Evolutionary conservation across 2,888 invertebrate genomes (phyloP).

Genomic region (Ischnura elegans): DNA sequence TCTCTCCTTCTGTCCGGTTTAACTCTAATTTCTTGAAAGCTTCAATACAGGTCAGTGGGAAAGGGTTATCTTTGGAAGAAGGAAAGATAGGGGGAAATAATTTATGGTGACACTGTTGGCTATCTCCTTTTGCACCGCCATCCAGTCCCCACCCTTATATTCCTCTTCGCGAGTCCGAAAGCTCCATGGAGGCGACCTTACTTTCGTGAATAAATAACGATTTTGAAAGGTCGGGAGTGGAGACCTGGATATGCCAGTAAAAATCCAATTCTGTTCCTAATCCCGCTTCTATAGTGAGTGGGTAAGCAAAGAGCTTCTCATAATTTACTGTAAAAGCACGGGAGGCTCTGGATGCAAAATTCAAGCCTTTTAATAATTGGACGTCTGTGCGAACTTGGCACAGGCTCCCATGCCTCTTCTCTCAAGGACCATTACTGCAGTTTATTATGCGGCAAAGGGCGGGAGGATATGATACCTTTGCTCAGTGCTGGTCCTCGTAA

Average conservation of each 20-base stretch:
- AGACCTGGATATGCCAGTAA: constrained; percentile 24
- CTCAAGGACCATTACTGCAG: background rate
- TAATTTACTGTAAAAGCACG: background rate
- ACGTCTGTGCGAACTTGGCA: background rate
- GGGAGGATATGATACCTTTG: background rate
- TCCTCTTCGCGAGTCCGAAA: background rate
- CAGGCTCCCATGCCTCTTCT: background rate
- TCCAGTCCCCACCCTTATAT: constrained; percentile 13
- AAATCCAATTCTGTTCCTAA: constrained; percentile 35
- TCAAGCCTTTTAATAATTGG: constrained; percentile 31
- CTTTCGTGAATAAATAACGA: constrained; percentile 38
- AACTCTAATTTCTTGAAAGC: background rate
- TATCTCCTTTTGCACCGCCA: background rate
- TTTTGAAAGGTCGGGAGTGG: constrained; percentile 26
- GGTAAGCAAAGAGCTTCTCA: constrained; percentile 22
- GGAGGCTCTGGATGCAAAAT: background rate
- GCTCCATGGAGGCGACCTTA: constrained; percentile 6
- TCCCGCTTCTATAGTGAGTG: background rate
- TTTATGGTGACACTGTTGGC: constrained; percentile 29
- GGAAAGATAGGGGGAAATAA: background rate
- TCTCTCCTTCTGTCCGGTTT: background rate
- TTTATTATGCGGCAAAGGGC: background rate
- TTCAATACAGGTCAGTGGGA: background rate
- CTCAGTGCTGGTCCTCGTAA: background rate
- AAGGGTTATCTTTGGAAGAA: background rate